phyloP scores from a whole-genome alignment of 2,797 vertebrate species.

The Notolepis coatsorum region DNA sequence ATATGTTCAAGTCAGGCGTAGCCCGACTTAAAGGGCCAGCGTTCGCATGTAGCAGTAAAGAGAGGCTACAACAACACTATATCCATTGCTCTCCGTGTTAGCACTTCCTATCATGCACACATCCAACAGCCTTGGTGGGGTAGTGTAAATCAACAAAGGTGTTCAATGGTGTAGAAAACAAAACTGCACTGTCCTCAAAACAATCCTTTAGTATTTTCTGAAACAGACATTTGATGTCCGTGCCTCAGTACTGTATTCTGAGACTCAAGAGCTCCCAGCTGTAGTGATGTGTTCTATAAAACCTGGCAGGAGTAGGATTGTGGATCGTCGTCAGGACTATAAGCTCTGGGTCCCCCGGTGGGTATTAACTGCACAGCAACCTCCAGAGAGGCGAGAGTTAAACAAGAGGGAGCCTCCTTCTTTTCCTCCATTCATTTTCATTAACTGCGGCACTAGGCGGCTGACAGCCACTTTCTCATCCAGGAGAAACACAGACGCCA shows the following conservation, averaged over 20 bases:
- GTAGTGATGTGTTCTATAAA: slow-evolving; percentile 64
- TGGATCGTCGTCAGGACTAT: slow-evolving; percentile 50
- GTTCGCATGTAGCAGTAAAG: slow-evolving; percentile 21
- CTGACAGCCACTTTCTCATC: slow-evolving; percentile 55
- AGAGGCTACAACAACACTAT: slow-evolving; percentile 24
- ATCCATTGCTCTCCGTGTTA: slow-evolving; percentile 2
- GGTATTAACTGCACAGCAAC: slow-evolving; percentile 45
- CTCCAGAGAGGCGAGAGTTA: slow-evolving; percentile 66
- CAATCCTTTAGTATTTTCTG: slow-evolving; percentile 1
- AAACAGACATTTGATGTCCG: slow-evolving; percentile 38
- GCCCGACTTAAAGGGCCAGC: slow-evolving; percentile 82
- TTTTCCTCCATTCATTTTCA: slow-evolving; percentile 80
- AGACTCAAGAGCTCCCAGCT: slow-evolving; percentile 52
- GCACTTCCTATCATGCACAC: neutral
- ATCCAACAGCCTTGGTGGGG: neutral
- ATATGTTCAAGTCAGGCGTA: slow-evolving; percentile 82
- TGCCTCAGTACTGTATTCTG: slow-evolving; percentile 35
- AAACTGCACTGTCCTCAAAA: slow-evolving; percentile 1
- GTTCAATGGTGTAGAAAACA: neutral
- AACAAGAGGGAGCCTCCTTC: slow-evolving; percentile 66
- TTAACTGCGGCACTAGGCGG: slow-evolving; percentile 78
- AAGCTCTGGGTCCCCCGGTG: slow-evolving; percentile 11
- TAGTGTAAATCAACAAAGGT: neutral
- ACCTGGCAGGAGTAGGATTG: slow-evolving; percentile 64
- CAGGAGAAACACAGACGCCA: slow-evolving; percentile 35